Evolutionary conservation across 2,888 invertebrate genomes (phyloP).

Genomic region (Zeuzera pyrina): DNA sequence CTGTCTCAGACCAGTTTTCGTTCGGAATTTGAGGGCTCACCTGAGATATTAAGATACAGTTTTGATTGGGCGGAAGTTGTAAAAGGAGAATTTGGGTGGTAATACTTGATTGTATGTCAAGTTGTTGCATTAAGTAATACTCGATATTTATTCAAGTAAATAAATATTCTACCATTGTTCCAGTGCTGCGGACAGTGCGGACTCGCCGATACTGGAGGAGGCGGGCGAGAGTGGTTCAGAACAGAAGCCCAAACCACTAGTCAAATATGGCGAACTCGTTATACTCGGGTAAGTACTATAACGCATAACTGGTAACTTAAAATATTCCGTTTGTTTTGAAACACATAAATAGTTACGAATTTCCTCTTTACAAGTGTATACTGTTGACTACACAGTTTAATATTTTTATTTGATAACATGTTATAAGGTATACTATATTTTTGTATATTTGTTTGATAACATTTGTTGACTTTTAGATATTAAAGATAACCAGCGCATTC

Average conservation of each 20-base stretch:
- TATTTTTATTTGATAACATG: too few relatives aligned
- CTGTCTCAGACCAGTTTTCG: conserved; percentile 43
- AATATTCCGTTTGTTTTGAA: too few relatives aligned
- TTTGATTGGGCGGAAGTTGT: conserved; percentile 36
- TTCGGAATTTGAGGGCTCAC: conserved; percentile 26
- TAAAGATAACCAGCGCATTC: too few relatives aligned
- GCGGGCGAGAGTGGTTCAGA: conserved; percentile 83
- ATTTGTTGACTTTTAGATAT: too few relatives aligned
- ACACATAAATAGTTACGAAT: too few relatives aligned
- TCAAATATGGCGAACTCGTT: conserved; percentile 94
- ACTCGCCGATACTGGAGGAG: conserved; percentile 85
- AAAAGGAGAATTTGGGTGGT: conserved; percentile 27
- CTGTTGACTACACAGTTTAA: too few relatives aligned
- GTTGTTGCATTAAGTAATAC: neutral
- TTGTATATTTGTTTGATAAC: too few relatives aligned
- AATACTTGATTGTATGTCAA: neutral
- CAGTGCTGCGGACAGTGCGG: conserved; percentile 74
- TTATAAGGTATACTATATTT: too few relatives aligned
- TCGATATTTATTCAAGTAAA: too few relatives aligned
- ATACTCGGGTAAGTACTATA: conserved; percentile 94
- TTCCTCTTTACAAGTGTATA: too few relatives aligned
- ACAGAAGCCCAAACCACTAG: conserved; percentile 81
- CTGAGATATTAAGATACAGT: conserved; percentile 31
- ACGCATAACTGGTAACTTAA: conserved; percentile 5
- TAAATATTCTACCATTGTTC: conserved; percentile 21